Percentiles rank a stretch among this genome's conserved stretches.
These are phyloP conservation scores for Apaloderma vittatum DNA, from an alignment of 2,113 vertebrate species.

Conservation along the genomic window DNA sequence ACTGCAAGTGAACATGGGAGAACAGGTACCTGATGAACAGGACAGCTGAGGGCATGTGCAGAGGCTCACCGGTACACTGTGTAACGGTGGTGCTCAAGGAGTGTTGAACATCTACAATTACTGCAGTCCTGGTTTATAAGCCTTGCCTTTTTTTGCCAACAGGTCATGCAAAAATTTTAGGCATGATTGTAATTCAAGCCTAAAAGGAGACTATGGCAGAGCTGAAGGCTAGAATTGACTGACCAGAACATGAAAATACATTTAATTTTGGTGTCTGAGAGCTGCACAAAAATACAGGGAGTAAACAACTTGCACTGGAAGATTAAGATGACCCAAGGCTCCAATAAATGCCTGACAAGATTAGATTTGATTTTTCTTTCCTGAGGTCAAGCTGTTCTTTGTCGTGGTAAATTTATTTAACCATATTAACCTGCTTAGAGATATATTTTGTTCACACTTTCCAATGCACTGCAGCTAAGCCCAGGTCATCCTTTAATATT, in stretches of 20 bases:
- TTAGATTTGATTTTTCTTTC: constrained; percentile 8
- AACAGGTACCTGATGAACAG: background rate
- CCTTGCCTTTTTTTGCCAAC: background rate
- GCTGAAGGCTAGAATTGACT: background rate
- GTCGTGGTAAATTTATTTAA: constrained; percentile 2
- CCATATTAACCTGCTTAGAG: background rate
- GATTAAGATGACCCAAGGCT: constrained; percentile 14
- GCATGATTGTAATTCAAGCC: background rate
- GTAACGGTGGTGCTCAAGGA: background rate
- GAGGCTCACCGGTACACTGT: background rate
- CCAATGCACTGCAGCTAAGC: background rate
- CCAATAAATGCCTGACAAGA: background rate
- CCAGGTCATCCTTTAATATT: background rate
- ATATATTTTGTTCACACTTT: background rate
- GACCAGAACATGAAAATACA: background rate
- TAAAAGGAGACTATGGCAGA: background rate
- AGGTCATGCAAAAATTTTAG: background rate
- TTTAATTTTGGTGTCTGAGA: background rate
- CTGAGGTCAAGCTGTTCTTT: background rate
- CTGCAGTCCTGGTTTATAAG: background rate
- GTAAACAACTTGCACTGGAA: background rate
- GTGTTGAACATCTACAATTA: background rate
- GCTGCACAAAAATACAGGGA: background rate
- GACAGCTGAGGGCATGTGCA: background rate
- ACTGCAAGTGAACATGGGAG: accelerated